Percentiles rank a stretch among this genome's conserved stretches.
Evolutionary conservation across 2,797 vertebrate species (phyloP).

Genomic region (Pelodytes ibericus): DNA sequence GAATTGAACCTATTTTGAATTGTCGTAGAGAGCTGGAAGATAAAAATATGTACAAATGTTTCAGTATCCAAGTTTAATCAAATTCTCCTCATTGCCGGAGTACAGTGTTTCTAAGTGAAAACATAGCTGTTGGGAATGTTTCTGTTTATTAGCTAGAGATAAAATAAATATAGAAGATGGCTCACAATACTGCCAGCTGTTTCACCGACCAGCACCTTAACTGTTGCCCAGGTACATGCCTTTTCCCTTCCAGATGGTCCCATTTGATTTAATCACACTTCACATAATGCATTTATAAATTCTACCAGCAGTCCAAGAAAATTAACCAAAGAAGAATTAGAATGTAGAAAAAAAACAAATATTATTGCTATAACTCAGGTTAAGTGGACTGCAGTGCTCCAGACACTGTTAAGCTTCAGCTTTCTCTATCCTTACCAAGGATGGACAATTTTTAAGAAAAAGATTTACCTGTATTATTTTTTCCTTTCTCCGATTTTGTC

Average conservation of each 20-base stretch:
- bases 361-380: neutral
- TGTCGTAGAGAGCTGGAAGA: conserved; percentile 13
- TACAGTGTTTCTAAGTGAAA: conserved; percentile 24
- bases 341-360: conserved; percentile 34
- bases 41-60: conserved; percentile 22
- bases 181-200: conserved; percentile 30
- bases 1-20: too few species aligned
- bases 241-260: conserved; percentile 52
- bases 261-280: conserved; percentile 36
- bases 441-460: too few species aligned
- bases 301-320: conserved; percentile 13
- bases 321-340: conserved; percentile 22
- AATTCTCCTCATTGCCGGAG: conserved; percentile 26
- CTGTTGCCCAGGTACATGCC: conserved; percentile 39
- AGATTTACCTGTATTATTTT: too few species aligned
- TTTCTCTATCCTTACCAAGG: too few species aligned
- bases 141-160: conserved; percentile 21
- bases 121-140: conserved; percentile 1
- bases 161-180: conserved; percentile 12
- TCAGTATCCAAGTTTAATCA: conserved; percentile 32
- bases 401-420: too few species aligned
- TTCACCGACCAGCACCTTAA: conserved; percentile 40
- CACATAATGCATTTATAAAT: conserved; percentile 38
- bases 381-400: too few species aligned
- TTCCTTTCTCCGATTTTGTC: too few species aligned